phyloP scores from a whole-genome alignment of 2,113 vertebrate genomes.

The Pteruthius melanotis region DNA sequence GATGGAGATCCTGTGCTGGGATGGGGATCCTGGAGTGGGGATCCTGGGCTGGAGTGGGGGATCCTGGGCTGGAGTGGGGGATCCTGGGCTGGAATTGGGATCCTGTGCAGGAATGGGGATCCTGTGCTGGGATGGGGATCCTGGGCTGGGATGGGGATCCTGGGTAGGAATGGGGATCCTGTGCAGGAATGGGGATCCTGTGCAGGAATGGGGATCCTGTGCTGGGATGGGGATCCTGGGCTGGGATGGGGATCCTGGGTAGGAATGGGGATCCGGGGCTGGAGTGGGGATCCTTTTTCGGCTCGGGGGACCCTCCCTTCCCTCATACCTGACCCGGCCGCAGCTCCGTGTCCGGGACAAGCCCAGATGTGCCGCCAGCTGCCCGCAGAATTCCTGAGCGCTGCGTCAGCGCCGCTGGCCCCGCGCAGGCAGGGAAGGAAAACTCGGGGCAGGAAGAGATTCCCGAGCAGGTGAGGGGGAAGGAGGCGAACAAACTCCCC shows the following conservation, averaged over 20 bases:
- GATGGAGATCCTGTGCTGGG: no score
- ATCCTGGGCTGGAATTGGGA: background rate
- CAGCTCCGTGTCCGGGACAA: background rate
- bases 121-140: background rate
- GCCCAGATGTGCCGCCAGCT: background rate
- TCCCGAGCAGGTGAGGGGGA: background rate
- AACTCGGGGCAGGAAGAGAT: background rate
- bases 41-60: no score
- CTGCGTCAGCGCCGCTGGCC: conserved; percentile 6
- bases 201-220: background rate
- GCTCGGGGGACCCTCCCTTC: background rate
- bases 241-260: no score
- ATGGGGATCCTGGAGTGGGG: no score
- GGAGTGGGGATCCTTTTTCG: background rate
- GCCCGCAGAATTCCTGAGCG: background rate
- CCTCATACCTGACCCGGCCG: background rate
- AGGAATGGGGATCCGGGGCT: background rate
- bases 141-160: no score
- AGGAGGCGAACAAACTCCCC: background rate
- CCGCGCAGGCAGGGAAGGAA: background rate
- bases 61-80: background rate
- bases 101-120: background rate
- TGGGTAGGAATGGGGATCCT: background rate
- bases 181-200: background rate
- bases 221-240: background rate